Evolutionary conservation across 30 jellyfish, hydroid and myxozoan species (phyloP).

Genomic region (Aurelia aurita complex sp. Pacific): DNA sequence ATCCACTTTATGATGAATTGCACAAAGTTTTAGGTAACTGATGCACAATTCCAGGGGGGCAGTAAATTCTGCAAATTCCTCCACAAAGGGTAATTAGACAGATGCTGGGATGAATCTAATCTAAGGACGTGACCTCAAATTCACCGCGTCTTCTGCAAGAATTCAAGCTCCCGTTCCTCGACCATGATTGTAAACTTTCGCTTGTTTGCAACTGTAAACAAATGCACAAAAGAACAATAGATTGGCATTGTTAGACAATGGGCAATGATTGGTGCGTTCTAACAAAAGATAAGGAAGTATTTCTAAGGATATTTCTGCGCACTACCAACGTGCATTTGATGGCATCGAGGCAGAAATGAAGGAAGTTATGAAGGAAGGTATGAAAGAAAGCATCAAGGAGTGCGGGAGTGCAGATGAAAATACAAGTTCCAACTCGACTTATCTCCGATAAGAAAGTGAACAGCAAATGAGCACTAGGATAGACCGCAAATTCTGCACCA

Average conservation of each 20-base stretch:
- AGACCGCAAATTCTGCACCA: too few species aligned
- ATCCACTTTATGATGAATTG: background rate
- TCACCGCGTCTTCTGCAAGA: conserved; percentile 53
- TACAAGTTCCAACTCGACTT: too few species aligned
- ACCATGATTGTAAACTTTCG: conserved; percentile 11
- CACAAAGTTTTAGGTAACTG: conserved; percentile 27
- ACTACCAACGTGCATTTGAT: too few species aligned
- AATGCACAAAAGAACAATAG: background rate
- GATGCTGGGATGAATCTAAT: background rate
- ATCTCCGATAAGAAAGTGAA: too few species aligned
- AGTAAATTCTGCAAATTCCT: background rate
- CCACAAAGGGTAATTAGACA: background rate
- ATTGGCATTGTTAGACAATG: background rate
- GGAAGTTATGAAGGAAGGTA: too few species aligned
- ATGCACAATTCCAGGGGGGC: conserved; percentile 41
- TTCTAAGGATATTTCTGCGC: too few species aligned
- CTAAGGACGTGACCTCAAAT: conserved; percentile 35
- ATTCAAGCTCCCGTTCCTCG: background rate
- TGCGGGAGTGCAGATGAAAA: too few species aligned
- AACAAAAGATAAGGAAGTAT: background rate
- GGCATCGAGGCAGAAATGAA: too few species aligned
- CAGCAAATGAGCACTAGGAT: too few species aligned
- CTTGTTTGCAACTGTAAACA: conserved; percentile 36
- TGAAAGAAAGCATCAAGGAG: too few species aligned
- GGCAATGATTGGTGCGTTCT: background rate